phyloP scores from a whole-genome alignment of 2,888 invertebrate genomes.

The Lasius fuliginosus region DNA sequence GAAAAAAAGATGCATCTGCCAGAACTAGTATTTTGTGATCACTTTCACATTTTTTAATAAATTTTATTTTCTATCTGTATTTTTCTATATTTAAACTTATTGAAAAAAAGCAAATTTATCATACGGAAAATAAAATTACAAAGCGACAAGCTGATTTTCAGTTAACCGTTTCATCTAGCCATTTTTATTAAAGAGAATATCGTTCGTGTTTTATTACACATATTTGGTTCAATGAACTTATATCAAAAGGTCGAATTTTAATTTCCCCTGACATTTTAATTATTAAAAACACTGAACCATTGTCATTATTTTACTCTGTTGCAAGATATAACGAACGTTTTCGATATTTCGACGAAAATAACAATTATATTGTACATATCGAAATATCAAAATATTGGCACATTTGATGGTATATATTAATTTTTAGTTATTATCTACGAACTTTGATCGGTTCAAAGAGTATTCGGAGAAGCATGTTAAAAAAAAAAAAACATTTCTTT shows the following conservation, averaged over 20 bases:
- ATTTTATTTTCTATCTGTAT: background rate
- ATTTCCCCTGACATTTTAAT: conserved; percentile 25
- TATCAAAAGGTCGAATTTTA: background rate
- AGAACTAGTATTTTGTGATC: background rate
- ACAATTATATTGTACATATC: background rate
- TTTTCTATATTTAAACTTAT: background rate
- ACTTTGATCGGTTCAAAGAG: conserved; percentile 1
- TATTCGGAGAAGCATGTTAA: background rate
- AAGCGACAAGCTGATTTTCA: background rate
- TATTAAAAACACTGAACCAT: background rate
- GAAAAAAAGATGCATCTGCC: background rate
- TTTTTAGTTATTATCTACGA: background rate
- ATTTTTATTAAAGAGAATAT: conserved; percentile 2
- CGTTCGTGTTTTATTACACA: background rate
- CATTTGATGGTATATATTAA: conserved; percentile 13
- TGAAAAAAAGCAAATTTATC: background rate
- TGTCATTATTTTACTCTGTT: background rate
- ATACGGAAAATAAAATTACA: background rate
- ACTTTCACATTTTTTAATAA: background rate
- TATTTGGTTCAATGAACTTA: background rate
- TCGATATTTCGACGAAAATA: background rate
- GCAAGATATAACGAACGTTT: background rate
- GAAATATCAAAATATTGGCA: background rate
- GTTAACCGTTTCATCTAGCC: background rate
- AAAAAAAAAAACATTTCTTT: background rate